phyloP scores from a whole-genome alignment of 2,113 vertebrate genomes.

The Amblyopsis rosae region DNA sequence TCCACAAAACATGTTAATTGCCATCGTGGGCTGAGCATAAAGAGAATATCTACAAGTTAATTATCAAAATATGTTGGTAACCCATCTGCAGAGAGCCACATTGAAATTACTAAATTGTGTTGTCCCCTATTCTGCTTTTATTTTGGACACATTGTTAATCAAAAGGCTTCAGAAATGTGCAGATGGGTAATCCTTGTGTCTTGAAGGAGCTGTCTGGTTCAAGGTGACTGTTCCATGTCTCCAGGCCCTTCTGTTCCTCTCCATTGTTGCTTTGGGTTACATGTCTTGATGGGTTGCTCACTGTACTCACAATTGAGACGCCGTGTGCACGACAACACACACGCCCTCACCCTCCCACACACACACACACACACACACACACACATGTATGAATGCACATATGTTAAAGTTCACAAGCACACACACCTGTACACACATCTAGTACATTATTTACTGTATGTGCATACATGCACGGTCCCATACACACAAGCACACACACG shows the following conservation, averaged over 20 bases:
- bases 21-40: conserved; percentile 73
- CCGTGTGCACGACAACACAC: conserved; percentile 31
- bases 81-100: conserved; percentile 79
- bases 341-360: neutral
- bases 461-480: neutral
- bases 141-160: conserved; percentile 80
- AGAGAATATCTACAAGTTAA: conserved; percentile 81
- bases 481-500: neutral
- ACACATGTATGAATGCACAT: conserved; percentile 4
- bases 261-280: conserved; percentile 72
- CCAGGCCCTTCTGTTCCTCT: conserved; percentile 68
- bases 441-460: neutral
- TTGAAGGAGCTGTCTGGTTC: conserved; percentile 77
- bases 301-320: conserved; percentile 55
- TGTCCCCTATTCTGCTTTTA: conserved; percentile 78
- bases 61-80: conserved; percentile 81
- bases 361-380: conserved; percentile 15
- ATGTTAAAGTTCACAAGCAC: conserved; percentile 4
- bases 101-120: conserved; percentile 79
- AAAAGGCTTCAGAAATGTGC: conserved; percentile 83
- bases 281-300: conserved; percentile 64
- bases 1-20: conserved; percentile 82
- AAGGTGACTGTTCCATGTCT: conserved; percentile 79
- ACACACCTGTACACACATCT: conserved; percentile 16
- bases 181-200: conserved; percentile 82